phyloP scores from a whole-genome alignment of 2,113 vertebrate genomes.

The Philantomba maxwellii region DNA sequence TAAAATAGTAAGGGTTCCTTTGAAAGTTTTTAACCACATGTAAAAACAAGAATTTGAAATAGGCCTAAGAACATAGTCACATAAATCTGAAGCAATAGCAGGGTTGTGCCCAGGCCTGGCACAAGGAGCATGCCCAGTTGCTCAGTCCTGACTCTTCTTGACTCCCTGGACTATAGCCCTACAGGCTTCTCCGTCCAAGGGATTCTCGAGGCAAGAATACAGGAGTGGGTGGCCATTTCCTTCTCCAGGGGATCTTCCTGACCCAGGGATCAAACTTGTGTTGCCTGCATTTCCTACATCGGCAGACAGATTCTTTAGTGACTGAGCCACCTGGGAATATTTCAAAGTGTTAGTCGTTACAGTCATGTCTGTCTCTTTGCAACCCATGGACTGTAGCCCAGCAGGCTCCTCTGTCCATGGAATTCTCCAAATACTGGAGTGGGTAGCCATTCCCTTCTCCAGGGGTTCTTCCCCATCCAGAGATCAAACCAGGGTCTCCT shows the following conservation, averaged over 20 bases:
- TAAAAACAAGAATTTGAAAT: conserved; percentile 1
- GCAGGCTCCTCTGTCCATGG: not conserved
- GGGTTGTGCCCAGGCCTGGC: not conserved
- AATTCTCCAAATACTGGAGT: not conserved
- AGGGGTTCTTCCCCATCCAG: not conserved
- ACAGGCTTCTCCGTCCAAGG: not conserved
- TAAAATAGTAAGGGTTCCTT: not conserved
- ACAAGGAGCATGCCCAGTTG: not conserved
- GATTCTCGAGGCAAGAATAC: not conserved
- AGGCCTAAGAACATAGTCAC: not conserved
- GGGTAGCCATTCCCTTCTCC: not conserved
- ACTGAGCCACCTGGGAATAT: not conserved
- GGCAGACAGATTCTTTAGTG: not conserved
- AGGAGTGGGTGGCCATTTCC: not conserved
- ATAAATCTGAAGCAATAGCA: not conserved
- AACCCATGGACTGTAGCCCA: not conserved
- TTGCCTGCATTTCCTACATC: not conserved
- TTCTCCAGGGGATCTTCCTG: not conserved
- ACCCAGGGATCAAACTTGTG: not conserved
- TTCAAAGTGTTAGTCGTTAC: not conserved
- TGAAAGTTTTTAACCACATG: not conserved
- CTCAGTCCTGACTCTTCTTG: not conserved
- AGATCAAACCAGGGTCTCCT: not conserved
- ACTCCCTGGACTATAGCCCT: not conserved
- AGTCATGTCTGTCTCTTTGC: not conserved